Evolutionary conservation across 2,888 invertebrate genomes (phyloP).

Genomic region (Amblyjoppa fuscipennis): DNA sequence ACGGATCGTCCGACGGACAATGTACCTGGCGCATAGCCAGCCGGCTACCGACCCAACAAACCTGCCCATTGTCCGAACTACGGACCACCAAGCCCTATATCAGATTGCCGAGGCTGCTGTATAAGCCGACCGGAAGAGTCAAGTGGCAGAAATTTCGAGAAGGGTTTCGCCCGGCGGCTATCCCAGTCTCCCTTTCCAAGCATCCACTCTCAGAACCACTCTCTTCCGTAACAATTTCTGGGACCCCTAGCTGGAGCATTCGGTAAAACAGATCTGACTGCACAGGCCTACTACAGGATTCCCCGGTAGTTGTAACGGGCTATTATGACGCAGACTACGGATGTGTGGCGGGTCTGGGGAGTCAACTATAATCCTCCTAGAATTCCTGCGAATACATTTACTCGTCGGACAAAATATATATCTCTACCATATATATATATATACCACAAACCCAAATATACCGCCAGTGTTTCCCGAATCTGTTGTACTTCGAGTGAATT

Average conservation of each 20-base stretch:
- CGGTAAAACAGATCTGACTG: slow-evolving; percentile 1
- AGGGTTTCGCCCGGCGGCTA: slow-evolving; percentile 50
- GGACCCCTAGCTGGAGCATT: slow-evolving; percentile 31
- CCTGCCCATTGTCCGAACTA: slow-evolving; percentile 79
- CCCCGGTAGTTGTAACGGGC: not conserved
- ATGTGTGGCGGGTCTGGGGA: not conserved
- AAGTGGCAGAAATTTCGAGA: slow-evolving; percentile 69
- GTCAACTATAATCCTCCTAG: not conserved
- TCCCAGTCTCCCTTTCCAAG: slow-evolving; percentile 22
- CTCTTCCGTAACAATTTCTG: slow-evolving; percentile 14
- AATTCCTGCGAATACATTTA: not conserved
- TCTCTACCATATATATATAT: not conserved
- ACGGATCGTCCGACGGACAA: slow-evolving; percentile 78
- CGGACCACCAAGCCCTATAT: slow-evolving; percentile 72
- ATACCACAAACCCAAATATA: not conserved
- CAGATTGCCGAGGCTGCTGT: slow-evolving; percentile 72
- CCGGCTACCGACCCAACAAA: slow-evolving; percentile 77
- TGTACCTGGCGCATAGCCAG: slow-evolving; percentile 80
- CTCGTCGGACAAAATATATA: not conserved
- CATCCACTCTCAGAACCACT: slow-evolving; percentile 14
- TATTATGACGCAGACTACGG: not conserved
- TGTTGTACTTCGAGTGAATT: not conserved
- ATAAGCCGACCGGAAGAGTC: slow-evolving; percentile 72
- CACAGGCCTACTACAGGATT: not conserved
- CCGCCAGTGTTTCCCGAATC: not conserved